These are phyloP conservation scores for Tetragonisca angustula DNA, from an alignment of 2,888 invertebrate genomes.

Conservation along the genomic window DNA sequence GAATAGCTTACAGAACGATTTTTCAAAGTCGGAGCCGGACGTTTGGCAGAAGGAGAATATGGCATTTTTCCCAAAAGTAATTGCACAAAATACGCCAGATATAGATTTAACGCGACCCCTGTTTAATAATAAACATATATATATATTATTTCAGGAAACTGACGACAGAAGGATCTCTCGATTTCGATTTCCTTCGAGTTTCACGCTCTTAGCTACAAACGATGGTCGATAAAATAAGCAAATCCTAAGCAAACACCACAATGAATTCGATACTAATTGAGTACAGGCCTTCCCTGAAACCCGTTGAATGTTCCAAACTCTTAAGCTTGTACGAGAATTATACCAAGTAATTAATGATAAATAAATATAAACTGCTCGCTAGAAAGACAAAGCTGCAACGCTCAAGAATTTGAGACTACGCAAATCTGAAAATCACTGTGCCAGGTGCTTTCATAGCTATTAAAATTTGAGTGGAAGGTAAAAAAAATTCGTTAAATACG, in stretches of 20 bases:
- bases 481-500: too few species aligned
- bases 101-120: neutral
- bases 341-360: too few species aligned
- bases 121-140: neutral
- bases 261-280: neutral
- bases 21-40: neutral
- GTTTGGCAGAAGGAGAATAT: neutral
- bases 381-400: too few species aligned
- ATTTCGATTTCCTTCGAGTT: constrained; percentile 38
- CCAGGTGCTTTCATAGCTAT: too few species aligned
- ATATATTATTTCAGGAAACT: constrained; percentile 18
- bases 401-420: too few species aligned
- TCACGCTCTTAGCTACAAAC: neutral
- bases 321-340: too few species aligned
- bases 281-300: neutral
- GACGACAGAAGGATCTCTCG: neutral
- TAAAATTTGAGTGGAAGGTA: too few species aligned
- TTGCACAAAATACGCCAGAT: neutral
- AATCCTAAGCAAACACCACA: neutral
- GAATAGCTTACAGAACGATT: constrained; percentile 25
- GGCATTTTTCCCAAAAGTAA: constrained; percentile 55
- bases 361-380: too few species aligned
- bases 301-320: neutral
- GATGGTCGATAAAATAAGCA: neutral
- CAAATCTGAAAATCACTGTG: too few species aligned